These are phyloP conservation scores for Hypercompe scribonia DNA, from an alignment of 2,888 invertebrate species.

Conservation along the genomic window DNA sequence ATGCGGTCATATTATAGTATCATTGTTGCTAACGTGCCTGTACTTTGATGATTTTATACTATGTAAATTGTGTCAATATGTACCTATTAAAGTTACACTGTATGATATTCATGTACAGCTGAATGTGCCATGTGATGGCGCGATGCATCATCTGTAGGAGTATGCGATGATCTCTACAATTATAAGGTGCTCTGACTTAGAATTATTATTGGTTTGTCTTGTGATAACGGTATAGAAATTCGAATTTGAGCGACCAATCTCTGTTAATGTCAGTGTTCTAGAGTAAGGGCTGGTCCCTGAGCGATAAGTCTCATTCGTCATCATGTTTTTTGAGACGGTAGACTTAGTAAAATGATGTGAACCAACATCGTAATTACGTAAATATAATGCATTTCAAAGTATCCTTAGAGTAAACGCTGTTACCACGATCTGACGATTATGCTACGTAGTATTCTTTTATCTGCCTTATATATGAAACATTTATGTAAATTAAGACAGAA, in stretches of 20 bases:
- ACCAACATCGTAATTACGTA: constrained; percentile 58
- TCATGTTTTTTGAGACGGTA: constrained; percentile 35
- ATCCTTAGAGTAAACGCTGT: constrained; percentile 71
- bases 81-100: constrained; percentile 75
- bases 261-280: constrained; percentile 74
- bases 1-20: constrained; percentile 51
- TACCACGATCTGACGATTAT: constrained; percentile 70
- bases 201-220: constrained; percentile 81
- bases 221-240: constrained; percentile 80
- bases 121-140: constrained; percentile 81
- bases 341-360: constrained; percentile 46
- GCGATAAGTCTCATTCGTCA: constrained; percentile 56
- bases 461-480: constrained; percentile 39
- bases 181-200: constrained; percentile 87
- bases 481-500: constrained; percentile 28
- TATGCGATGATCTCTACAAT: constrained; percentile 86
- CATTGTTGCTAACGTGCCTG: constrained; percentile 73
- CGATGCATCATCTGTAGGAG: constrained; percentile 70
- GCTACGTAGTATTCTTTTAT: constrained; percentile 59
- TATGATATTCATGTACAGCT: constrained; percentile 81
- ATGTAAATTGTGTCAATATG: constrained; percentile 83
- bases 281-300: constrained; percentile 79
- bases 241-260: constrained; percentile 81
- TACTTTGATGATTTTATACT: constrained; percentile 67
- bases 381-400: constrained; percentile 80